Conservation (phyloP, 2,797 vertebrate genomes). For the Telmatherina bonti region DNA sequence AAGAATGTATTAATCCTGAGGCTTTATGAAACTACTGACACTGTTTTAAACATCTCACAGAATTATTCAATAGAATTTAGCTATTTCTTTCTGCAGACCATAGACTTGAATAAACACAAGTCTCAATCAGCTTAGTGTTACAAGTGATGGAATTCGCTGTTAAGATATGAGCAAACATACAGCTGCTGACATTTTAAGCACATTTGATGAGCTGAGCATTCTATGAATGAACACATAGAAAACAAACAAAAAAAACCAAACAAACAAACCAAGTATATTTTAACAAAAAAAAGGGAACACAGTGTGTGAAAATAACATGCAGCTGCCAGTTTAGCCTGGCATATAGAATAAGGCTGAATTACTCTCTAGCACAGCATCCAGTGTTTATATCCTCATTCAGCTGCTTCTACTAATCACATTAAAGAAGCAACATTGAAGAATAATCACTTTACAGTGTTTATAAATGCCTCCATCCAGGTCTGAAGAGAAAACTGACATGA, state of each 20-base stretch:
- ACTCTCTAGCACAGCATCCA: slow-evolving; percentile 17
- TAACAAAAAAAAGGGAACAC: not conserved
- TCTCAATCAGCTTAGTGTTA: not conserved
- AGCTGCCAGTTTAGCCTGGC: not conserved
- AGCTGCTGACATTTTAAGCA: not conserved
- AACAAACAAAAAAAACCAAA: not conserved
- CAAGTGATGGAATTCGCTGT: not conserved
- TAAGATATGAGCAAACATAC: not conserved
- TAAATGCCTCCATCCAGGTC: slow-evolving; percentile 60
- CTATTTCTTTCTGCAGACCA: not conserved
- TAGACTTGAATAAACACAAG: not conserved
- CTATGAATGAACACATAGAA: too few species aligned
- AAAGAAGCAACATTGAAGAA: slow-evolving; percentile 58
- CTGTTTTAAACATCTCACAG: not conserved
- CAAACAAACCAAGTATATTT: not conserved
- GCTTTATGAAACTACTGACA: not conserved
- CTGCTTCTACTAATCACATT: slow-evolving; percentile 73
- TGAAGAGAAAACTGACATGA: slow-evolving; percentile 46
- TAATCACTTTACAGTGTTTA: slow-evolving; percentile 52
- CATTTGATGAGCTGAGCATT: too few species aligned
- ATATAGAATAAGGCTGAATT: slow-evolving; percentile 26
- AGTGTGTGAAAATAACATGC: not conserved
- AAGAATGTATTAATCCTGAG: not conserved
- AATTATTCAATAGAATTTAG: not conserved
- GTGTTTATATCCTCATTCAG: slow-evolving; percentile 55